These are phyloP conservation scores for Cephus runcator DNA, from an alignment of 2,888 invertebrate genomes.

Conservation along the genomic window DNA sequence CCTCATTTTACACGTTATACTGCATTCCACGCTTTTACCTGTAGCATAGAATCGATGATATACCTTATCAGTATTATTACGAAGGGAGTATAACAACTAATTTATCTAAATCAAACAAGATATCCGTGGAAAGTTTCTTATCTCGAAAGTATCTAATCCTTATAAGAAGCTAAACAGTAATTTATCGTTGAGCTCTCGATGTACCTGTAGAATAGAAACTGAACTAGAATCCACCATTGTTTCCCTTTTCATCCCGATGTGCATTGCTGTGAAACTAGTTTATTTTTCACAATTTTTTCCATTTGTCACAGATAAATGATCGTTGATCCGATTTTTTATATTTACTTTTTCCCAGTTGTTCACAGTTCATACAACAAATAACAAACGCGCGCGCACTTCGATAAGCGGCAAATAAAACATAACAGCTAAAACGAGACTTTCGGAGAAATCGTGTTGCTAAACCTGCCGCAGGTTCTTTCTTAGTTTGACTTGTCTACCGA, in stretches of 20 bases:
- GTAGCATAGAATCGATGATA: neutral
- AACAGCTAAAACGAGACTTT: neutral
- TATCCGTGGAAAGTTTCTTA: neutral
- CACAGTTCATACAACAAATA: neutral
- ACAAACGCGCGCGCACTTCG: neutral
- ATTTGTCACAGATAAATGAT: neutral
- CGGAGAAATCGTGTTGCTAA: neutral
- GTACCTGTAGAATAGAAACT: neutral
- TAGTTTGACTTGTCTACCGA: neutral
- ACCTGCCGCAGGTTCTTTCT: neutral
- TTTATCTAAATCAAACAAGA: neutral
- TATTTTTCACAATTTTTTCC: neutral
- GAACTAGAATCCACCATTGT: neutral
- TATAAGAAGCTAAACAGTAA: neutral
- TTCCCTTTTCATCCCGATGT: neutral
- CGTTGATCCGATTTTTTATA: neutral
- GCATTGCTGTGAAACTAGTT: neutral
- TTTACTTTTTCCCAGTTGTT: neutral
- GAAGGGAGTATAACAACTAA: neutral
- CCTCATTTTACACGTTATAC: neutral
- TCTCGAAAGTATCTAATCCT: neutral
- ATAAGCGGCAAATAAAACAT: conserved; percentile 31
- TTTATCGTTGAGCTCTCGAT: neutral
- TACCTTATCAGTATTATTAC: neutral
- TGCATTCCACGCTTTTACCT: neutral